phyloP scores from a whole-genome alignment of 2,888 invertebrate genomes.

The Lottia scabra region DNA sequence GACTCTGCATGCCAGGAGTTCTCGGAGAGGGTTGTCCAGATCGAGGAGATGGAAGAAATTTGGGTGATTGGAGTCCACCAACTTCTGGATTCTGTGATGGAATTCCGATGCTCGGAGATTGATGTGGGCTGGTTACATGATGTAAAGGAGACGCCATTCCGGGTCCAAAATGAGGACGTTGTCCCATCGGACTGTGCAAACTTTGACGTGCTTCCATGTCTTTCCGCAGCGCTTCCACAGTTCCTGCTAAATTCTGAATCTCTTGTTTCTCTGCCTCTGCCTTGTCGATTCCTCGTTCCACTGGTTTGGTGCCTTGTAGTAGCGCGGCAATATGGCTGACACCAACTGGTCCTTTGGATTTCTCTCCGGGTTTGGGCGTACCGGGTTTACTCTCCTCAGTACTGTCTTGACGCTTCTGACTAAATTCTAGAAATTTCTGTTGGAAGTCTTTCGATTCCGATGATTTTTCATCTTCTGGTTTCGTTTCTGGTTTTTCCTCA shows the following conservation, averaged over 20 bases:
- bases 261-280: slow-evolving; percentile 31
- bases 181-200: slow-evolving; percentile 28
- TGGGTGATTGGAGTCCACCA: slow-evolving; percentile 51
- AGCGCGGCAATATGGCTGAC: slow-evolving; percentile 55
- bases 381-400: slow-evolving; percentile 24
- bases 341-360: slow-evolving; percentile 34
- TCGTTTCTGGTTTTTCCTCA: slow-evolving; percentile 29
- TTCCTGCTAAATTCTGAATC: neutral
- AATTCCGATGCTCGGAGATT: slow-evolving; percentile 11
- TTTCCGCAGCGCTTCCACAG: neutral
- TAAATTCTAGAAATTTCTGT: slow-evolving; percentile 67
- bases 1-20: slow-evolving; percentile 56
- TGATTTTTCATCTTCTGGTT: slow-evolving; percentile 32
- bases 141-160: slow-evolving; percentile 47
- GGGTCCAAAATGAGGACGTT: slow-evolving; percentile 36
- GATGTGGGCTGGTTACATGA: slow-evolving; percentile 40
- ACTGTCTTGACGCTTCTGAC: slow-evolving; percentile 51
- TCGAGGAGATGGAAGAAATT: slow-evolving; percentile 49
- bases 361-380: slow-evolving; percentile 29
- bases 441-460: slow-evolving; percentile 55
- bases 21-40: slow-evolving; percentile 58
- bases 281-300: slow-evolving; percentile 27
- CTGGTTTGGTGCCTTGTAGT: slow-evolving; percentile 40
- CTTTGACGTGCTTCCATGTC: slow-evolving; percentile 4
- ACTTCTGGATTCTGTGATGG: slow-evolving; percentile 27